Base-by-base conservation (phyloP, 1,140 invertebrate genomes). In the Hyposmocoma kahamanoa region DNA sequence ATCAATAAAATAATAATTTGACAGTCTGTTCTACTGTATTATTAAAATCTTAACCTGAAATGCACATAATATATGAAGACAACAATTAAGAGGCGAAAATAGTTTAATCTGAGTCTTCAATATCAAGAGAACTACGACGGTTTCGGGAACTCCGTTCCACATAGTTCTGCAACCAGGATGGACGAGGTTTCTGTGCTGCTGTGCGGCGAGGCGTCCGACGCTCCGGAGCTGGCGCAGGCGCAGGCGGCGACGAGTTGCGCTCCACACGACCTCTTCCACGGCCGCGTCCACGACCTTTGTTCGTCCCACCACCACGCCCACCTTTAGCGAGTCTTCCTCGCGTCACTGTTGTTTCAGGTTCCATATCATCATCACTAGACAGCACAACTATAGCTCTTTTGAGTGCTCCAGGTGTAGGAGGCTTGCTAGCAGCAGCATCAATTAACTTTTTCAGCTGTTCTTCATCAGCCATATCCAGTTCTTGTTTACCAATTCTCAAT, bases 101-200 rank as follows among this genome's bases (percentile, higher is more conserved):
- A n/a, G n/a, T 11, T 47, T 47, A 41, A 39, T 70, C 78, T 1
- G 78, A 82, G n/a, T 75, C 67, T 30, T 79, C 73, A 13, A 77
- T 77, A 15, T 78, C 75, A 0, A 68, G 71, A 1, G 71, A 76
- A 19, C 67, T 61, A 4, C 63, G 64, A 1, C 71, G 64, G 20
- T 64, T 58, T 3, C 67, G 62, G 5, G 63, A 60, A 17, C 32
- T 41, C 9, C 38, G 38, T 5, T 56, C 42, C 0, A 48, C 52
- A 18, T 56, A 41, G 42, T 22, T 69, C 32, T 78, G 71, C 26
- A 78, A 56, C 73, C 68, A 71, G 1, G 61, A 59, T 17, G 51
- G 34, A n/a, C n/a, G n/a, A 17, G 61, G 60, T 38, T 66, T 68
- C 47, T 70, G 61, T 4, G 74, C 62, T 4, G 72, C 69, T 4